Base-by-base conservation (phyloP, 2,113 vertebrate genomes). In the Holacanthus passer region DNA sequence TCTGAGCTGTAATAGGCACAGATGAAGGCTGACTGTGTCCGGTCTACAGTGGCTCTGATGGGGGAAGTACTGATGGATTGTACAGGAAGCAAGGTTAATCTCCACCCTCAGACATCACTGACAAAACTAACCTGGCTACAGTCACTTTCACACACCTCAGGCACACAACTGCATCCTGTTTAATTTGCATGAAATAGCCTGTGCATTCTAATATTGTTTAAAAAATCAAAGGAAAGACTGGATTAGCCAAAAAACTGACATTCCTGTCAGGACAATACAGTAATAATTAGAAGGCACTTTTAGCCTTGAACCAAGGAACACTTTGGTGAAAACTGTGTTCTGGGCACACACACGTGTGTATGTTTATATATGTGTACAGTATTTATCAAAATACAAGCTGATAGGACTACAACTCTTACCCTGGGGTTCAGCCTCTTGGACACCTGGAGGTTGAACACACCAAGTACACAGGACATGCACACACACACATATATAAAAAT, bases 371-470 rank as follows among this genome's bases (percentile, higher is more conserved):
- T 56, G 31, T 37, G 19, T 59, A 16, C 2, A 20, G 7, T 58
- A 31, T 37, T 11, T 22, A 32, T 12, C 48, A 70, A 29, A 59
- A 32, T 37, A 56, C 10, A 37, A 37, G 22, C 59, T 52, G 29
- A n/a, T 66, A 32, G 24, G 48, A 77, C 58, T 72, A 47, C 29
- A 59, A n/a, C 10, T 89, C 91, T 91, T 89, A 93, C 91, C 90
- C 59, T 87, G 77, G 53, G 78, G 55, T 35, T 83, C 43, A 85
- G 59, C 80, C 80, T 78, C 82, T 78, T 87, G 82, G 87, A 89
- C 24, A 89, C 75, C 90, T 91, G 80, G 31, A 81, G 59, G 62
- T 82, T 16, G 79, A 73, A 86, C 63, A 84, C 41, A 82, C 27
- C 63, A n/a, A 22, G 29, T 10, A 55, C 52, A 80, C 32, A 76